Base-by-base conservation (phyloP, 2,797 vertebrate species). In the Tadarida brasiliensis region DNA sequence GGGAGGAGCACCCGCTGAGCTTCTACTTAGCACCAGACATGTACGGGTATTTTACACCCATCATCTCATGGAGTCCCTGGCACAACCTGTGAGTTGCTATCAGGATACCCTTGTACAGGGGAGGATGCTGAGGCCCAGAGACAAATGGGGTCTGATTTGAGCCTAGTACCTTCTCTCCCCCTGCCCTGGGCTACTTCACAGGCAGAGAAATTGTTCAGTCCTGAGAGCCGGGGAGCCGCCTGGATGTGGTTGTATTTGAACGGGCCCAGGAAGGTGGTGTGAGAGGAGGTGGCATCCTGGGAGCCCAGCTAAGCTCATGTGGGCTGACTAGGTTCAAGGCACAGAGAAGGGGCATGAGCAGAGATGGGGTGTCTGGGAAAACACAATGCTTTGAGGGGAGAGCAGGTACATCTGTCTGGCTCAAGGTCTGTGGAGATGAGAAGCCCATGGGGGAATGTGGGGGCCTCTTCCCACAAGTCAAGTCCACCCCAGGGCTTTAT, bases 381-480 rank as follows among this genome's bases (percentile, higher is more conserved):
- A 70, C 39, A 4, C 2, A 0, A 5, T 51, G 54, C 28, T 78
- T 59, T 15, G 51, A 70, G 24, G 57, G 28, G 56, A 35, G 54
- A 67, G 47, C 57, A 33, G 56, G 84, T 11, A 24, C n/a, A 26
- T 35, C 84, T 6, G 26, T 30, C 16, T 33, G 47, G 17, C 33
- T 77, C 33, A 15, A 61, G 49, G 44, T 83, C 71, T 65, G 24
- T 83, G 56, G 59, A 44, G 44, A n/a, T 11, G 24, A 74, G 39
- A 67, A 87, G 19, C 11, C 7, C 0, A 2, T 7, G 15, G 14
- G 44, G 44, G 12, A n/a, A 28, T 10, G 15, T 17, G 3, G 1
- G 3, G 35, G 54, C 5, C 26, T n/a, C n/a, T n/a, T n/a, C 86
- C 63, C 51, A 54, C 20, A 83, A 47, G 24, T 14, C 51, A 51